Conservation (phyloP, 2,113 vertebrate species). For the Apodemus sylvaticus region DNA sequence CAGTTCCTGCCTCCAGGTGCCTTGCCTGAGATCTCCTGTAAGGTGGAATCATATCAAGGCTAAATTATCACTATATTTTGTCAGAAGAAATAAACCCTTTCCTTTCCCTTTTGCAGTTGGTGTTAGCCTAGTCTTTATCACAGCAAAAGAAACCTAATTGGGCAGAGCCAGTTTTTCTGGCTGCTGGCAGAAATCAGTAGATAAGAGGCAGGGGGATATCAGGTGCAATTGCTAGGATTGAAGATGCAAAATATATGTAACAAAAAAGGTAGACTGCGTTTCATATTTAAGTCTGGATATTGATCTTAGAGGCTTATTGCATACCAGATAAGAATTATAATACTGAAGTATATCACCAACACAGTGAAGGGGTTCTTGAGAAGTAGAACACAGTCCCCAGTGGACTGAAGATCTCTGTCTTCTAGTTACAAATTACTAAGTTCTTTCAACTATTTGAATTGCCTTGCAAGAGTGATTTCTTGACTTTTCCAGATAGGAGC, state of each 20-base stretch:
- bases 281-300: neutral
- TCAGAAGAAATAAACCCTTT: too few species aligned
- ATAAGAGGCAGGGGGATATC: neutral
- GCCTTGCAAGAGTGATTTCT: neutral
- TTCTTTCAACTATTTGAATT: neutral
- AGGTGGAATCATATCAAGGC: neutral
- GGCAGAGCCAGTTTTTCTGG: neutral
- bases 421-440: neutral
- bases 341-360: neutral
- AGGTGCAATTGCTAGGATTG: neutral
- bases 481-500: too few species aligned
- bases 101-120: neutral
- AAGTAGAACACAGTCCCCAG: neutral
- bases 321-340: neutral
- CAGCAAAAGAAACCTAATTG: neutral
- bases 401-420: neutral
- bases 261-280: too few species aligned
- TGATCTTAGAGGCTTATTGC: neutral
- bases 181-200: neutral
- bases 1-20: neutral
- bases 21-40: neutral
- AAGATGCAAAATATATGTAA: neutral
- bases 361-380: neutral
- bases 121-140: neutral
- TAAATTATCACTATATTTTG: neutral